Base-by-base conservation (phyloP, 2,113 vertebrate genomes). In the Dendropsophus ebraccatus region DNA sequence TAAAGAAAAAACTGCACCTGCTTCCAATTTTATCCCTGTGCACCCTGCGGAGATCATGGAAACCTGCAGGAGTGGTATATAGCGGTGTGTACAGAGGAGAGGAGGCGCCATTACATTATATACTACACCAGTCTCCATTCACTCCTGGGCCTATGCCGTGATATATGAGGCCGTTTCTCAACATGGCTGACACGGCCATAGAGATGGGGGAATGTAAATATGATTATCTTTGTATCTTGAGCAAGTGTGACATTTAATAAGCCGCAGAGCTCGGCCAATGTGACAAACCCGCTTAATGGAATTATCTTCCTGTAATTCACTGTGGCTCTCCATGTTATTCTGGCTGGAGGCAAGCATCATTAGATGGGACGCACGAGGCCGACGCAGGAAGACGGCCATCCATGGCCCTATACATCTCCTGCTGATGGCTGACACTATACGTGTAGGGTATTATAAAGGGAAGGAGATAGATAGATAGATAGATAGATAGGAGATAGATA, bases 201-300 rank as follows among this genome's bases (percentile, higher is more conserved):
- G 17, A 52, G 41, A 49, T 82, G 19, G 49, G 8, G 25, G 16
- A 50, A 32, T 49, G 49, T 65, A 82, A 50, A 47, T 56, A 60
- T 37, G 35, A 84, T 75, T 84, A 74, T 84, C 70, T 17, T 25
- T 50, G 35, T 52, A 84, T 84, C 82, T 74, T 17, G 12, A 41
- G 23, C 52, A 47, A 58, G 70, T 84, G 35, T 84, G 70, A 60
- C 70, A 84, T 84, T 84, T 84, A 84, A 84, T 74, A 84, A 84
- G 14, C 69, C 19, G 7, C 47, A 4, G 45, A 82, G 30, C 50
- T 28, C 19, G 35, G 69, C 50, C 69, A 84, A 60, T 21, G 49
- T 47, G 52, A 84, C 35, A 19, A 30, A 23, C 54, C 1, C 70
- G 3, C n/a, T 41, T 84, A 84, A 84, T 84, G 82, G 70, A 75